Percentiles rank a stretch among this genome's conserved stretches.
phyloP scores from a whole-genome alignment of 2,888 invertebrate genomes.

The Tuta absoluta region DNA sequence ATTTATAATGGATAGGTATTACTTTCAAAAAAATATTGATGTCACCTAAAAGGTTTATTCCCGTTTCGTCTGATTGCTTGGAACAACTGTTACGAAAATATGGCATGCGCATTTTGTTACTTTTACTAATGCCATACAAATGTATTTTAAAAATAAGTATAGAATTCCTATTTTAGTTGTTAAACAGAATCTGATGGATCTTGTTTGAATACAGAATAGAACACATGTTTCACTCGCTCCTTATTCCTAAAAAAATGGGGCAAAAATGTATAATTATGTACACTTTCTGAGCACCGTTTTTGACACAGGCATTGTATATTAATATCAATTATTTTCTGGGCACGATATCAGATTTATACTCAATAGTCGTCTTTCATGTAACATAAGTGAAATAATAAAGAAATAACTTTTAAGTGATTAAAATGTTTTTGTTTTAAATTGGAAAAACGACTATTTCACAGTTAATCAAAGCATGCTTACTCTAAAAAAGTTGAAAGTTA shows the following conservation, averaged over 20 bases:
- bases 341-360: conserved; percentile 39
- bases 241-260: conserved; percentile 58
- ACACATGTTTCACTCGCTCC: conserved; percentile 46
- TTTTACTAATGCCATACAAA: conserved; percentile 22
- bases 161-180: conserved; percentile 18
- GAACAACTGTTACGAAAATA: conserved; percentile 21
- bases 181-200: conserved; percentile 24
- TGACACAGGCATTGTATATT: conserved; percentile 62
- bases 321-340: conserved; percentile 62
- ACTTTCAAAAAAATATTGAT: conserved; percentile 36
- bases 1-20: conserved; percentile 39
- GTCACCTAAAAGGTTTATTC: conserved; percentile 38
- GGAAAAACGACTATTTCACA: conserved; percentile 46
- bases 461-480: conserved; percentile 57
- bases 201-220: conserved; percentile 29
- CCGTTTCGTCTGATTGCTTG: conserved; percentile 29
- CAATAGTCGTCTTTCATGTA: conserved; percentile 33
- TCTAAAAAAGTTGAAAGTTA: conserved; percentile 49
- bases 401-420: conserved; percentile 20
- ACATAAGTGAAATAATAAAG: conserved; percentile 14
- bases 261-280: conserved; percentile 64
- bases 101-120: conserved; percentile 19
- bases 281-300: conserved; percentile 70
- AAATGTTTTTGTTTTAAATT: conserved; percentile 33
- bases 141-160: conserved; percentile 30